Conservation (phyloP, 2,797 vertebrate genomes). For the Borostomias antarcticus region DNA sequence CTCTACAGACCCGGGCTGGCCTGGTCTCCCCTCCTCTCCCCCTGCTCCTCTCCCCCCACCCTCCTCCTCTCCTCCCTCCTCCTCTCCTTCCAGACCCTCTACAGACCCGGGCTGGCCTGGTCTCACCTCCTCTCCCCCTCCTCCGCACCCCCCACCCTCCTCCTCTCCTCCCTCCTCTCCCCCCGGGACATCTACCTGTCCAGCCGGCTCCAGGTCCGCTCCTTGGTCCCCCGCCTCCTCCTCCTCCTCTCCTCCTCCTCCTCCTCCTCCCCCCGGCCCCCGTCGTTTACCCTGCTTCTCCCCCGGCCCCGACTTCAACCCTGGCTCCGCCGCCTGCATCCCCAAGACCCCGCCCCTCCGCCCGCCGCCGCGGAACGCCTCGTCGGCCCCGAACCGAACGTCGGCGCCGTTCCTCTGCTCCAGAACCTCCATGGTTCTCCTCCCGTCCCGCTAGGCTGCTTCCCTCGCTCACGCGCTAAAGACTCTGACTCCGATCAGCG, state of each 20-base stretch:
- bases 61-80: slow-evolving; percentile 6
- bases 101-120: too few species aligned
- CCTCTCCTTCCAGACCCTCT: slow-evolving; percentile 28
- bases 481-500: neutral
- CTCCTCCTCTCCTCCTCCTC: slow-evolving; percentile 11
- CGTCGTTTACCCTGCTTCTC: too few species aligned
- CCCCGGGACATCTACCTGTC: slow-evolving; percentile 5
- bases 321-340: too few species aligned
- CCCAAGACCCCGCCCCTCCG: neutral
- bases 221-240: neutral
- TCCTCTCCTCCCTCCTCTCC: neutral
- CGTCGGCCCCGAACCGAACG: slow-evolving; percentile 14
- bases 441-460: slow-evolving; percentile 39
- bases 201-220: neutral
- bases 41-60: slow-evolving; percentile 15
- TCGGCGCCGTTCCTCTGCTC: slow-evolving; percentile 51
- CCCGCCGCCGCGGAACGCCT: neutral
- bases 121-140: neutral
- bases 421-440: slow-evolving; percentile 60
- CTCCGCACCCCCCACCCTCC: slow-evolving; percentile 4
- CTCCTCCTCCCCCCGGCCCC: too few species aligned
- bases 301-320: slow-evolving; percentile 17
- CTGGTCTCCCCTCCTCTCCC: neutral
- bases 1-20: neutral
- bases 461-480: neutral